A percentile compares a stretch with the other conserved stretches of the same genome.
Evolutionary conservation across 2,797 vertebrate genomes (phyloP).

Genomic region (Spheniscus humboldti): DNA sequence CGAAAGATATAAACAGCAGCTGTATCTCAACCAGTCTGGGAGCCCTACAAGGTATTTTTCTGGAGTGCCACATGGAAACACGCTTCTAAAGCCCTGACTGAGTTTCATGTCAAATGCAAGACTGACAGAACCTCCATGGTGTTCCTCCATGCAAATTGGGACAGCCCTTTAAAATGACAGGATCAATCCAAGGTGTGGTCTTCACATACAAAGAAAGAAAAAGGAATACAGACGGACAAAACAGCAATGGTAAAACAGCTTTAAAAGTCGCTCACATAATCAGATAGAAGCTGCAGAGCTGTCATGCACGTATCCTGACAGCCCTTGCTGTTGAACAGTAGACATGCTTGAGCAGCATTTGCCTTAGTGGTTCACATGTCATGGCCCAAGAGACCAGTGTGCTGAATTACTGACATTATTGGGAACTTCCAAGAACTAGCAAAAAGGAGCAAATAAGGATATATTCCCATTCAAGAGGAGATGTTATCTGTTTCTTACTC

Average conservation of each 20-base stretch:
- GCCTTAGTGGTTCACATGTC: neutral
- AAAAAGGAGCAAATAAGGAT: neutral
- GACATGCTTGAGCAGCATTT: neutral
- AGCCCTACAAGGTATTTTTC: neutral
- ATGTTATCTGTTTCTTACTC: neutral
- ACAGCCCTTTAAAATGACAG: neutral
- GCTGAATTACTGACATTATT: neutral
- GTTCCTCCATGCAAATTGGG: neutral
- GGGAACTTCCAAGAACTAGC: neutral
- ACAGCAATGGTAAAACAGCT: neutral
- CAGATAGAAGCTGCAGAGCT: neutral
- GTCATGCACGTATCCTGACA: neutral
- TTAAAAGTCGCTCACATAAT: neutral
- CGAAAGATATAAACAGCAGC: neutral
- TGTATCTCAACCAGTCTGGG: neutral
- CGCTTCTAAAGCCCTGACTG: neutral
- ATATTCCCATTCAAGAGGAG: neutral
- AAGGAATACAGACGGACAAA: neutral
- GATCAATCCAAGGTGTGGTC: neutral
- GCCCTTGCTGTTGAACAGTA: neutral
- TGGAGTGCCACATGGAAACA: neutral
- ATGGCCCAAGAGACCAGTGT: neutral
- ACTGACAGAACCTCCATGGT: neutral
- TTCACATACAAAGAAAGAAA: neutral
- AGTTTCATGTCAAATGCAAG: neutral